A percentile compares a stretch with the other conserved stretches of the same genome.
phyloP scores from a whole-genome alignment of 2,888 invertebrate species.

The Metellina segmentata region DNA sequence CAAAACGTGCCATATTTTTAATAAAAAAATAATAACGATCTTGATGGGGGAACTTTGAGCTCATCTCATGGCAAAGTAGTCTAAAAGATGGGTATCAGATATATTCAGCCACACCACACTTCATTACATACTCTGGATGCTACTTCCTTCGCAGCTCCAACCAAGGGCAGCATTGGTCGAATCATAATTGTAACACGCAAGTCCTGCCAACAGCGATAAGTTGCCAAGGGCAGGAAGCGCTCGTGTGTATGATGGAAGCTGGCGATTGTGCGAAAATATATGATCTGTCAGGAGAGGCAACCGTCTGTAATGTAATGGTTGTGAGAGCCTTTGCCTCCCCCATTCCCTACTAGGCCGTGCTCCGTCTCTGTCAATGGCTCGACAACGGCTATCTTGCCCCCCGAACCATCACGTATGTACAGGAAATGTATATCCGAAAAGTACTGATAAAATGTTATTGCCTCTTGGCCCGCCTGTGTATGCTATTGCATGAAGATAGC shows the following conservation, averaged over 20 bases:
- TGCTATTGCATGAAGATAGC: no score
- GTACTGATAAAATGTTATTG: slow-evolving; percentile 48
- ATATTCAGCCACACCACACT: no score
- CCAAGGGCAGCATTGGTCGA: neutral
- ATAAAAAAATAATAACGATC: no score
- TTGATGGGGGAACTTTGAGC: no score
- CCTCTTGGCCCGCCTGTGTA: neutral
- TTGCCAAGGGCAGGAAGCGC: slow-evolving; percentile 23
- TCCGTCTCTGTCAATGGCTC: slow-evolving; percentile 72
- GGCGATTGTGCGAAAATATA: slow-evolving; percentile 76
- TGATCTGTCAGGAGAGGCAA: slow-evolving; percentile 76
- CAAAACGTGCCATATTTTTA: no score
- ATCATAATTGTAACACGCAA: neutral
- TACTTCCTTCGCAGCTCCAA: neutral
- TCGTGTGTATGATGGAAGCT: slow-evolving; percentile 73
- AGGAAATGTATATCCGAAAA: slow-evolving; percentile 47
- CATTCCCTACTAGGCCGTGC: slow-evolving; percentile 6
- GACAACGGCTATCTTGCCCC: slow-evolving; percentile 55
- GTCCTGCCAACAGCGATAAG: slow-evolving; percentile 23
- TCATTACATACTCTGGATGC: no score
- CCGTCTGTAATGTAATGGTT: slow-evolving; percentile 77
- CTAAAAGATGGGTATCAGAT: no score
- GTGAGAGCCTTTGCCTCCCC: slow-evolving; percentile 53
- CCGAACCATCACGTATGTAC: slow-evolving; percentile 38
- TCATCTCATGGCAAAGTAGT: no score